Percentiles rank a stretch among this genome's conserved stretches.
phyloP scores from a whole-genome alignment of 1,140 invertebrate genomes.

The Sitobion miscanthi region DNA sequence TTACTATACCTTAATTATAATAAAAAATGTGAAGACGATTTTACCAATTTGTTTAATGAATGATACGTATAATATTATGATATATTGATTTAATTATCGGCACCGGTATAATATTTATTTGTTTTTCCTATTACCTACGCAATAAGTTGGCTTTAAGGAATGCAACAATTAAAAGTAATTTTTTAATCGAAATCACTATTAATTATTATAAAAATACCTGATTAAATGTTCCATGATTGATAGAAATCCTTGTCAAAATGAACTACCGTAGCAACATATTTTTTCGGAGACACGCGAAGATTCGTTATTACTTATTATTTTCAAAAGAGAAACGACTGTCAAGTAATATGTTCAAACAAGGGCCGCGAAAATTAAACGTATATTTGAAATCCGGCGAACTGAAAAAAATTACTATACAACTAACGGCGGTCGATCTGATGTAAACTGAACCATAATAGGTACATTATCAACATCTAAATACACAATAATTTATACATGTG shows the following conservation, averaged over 20 bases:
- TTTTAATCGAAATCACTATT: background rate
- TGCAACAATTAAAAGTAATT: background rate
- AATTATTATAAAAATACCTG: background rate
- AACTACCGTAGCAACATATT: background rate
- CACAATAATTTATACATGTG: slow-evolving; percentile 19
- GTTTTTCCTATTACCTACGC: background rate
- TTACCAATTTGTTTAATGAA: background rate
- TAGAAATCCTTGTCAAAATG: background rate
- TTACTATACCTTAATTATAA: background rate
- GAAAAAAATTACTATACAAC: background rate
- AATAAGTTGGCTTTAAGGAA: background rate
- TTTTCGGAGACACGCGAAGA: background rate
- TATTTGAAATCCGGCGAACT: background rate
- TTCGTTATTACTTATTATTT: background rate
- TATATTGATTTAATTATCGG: background rate
- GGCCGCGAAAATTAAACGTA: background rate
- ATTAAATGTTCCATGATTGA: slow-evolving; percentile 31
- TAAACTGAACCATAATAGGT: slow-evolving; percentile 15
- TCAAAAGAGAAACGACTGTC: background rate
- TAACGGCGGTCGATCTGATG: background rate
- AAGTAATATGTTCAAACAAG: background rate
- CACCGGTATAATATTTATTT: background rate
- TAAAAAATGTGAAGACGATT: background rate
- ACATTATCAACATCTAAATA: slow-evolving; percentile 22
- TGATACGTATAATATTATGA: background rate